A percentile compares a stretch with the other conserved stretches of the same genome.
These are phyloP conservation scores for Halictus ligatus DNA, from an alignment of 2,888 invertebrate genomes.

Conservation along the genomic window DNA sequence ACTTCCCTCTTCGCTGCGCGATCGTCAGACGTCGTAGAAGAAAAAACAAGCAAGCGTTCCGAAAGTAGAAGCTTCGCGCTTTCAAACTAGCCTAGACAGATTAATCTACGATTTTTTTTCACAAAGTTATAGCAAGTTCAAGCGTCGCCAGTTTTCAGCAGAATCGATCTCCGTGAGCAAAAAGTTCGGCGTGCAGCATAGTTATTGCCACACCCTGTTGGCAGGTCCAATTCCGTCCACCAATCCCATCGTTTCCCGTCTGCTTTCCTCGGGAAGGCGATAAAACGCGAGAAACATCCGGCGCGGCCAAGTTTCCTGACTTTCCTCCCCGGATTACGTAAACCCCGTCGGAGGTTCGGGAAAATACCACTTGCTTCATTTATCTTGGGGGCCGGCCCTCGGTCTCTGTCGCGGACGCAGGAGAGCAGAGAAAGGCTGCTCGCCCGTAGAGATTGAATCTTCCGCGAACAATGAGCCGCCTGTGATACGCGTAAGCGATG, in stretches of 20 bases:
- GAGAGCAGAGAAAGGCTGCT: constrained; percentile 53
- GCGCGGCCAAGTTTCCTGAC: neutral
- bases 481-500: constrained; percentile 53
- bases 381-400: constrained; percentile 39
- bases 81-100: too few species aligned
- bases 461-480: constrained; percentile 55
- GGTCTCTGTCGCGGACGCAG: constrained; percentile 33
- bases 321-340: constrained; percentile 48
- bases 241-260: constrained; percentile 7
- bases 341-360: constrained; percentile 49
- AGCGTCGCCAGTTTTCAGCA: too few species aligned
- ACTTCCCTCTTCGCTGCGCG: too few species aligned
- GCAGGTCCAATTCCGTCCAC: constrained; percentile 52
- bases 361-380: constrained; percentile 63
- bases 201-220: neutral
- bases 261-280: neutral
- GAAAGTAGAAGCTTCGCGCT: too few species aligned
- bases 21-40: too few species aligned
- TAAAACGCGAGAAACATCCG: neutral
- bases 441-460: constrained; percentile 50
- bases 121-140: too few species aligned
- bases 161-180: too few species aligned
- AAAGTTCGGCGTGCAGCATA: neutral
- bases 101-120: too few species aligned
- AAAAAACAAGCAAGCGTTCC: too few species aligned